phyloP scores from a whole-genome alignment of 2,113 vertebrate genomes.

The Macrotus californicus region DNA sequence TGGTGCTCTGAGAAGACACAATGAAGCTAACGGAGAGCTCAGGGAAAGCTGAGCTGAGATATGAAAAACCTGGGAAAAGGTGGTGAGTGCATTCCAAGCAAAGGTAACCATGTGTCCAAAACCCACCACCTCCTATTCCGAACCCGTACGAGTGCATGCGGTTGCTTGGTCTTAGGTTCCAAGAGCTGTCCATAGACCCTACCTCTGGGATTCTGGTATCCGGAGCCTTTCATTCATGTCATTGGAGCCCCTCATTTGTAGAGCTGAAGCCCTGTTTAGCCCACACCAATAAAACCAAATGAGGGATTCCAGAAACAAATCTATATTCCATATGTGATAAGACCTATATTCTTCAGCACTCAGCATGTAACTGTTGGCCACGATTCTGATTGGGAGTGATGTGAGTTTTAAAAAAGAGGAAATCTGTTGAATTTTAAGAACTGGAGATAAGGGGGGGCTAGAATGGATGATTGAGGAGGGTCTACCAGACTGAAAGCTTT shows the following conservation, averaged over 20 bases:
- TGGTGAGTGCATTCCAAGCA: background rate
- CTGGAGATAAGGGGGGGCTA: background rate
- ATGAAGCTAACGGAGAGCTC: background rate
- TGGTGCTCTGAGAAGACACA: background rate
- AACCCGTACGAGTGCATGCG: background rate
- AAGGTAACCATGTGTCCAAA: background rate
- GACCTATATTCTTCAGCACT: background rate
- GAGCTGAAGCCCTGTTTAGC: background rate
- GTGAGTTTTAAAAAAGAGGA: slow-evolving; percentile 3
- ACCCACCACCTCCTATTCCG: background rate
- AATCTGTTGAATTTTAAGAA: slow-evolving; percentile 30
- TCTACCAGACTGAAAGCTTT: background rate
- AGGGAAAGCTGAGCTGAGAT: background rate
- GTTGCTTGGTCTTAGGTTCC: background rate
- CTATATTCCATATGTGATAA: background rate
- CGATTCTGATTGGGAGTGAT: background rate
- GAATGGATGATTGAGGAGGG: background rate
- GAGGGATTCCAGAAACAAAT: slow-evolving; percentile 16
- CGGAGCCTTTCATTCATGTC: background rate
- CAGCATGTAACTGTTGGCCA: background rate
- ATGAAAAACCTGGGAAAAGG: background rate
- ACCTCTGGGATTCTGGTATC: background rate
- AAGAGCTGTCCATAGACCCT: background rate
- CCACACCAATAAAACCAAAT: slow-evolving; percentile 14
- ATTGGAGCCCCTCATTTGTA: background rate